phyloP scores from a whole-genome alignment of 2,797 vertebrate genomes.

The Australoheros facetus region DNA sequence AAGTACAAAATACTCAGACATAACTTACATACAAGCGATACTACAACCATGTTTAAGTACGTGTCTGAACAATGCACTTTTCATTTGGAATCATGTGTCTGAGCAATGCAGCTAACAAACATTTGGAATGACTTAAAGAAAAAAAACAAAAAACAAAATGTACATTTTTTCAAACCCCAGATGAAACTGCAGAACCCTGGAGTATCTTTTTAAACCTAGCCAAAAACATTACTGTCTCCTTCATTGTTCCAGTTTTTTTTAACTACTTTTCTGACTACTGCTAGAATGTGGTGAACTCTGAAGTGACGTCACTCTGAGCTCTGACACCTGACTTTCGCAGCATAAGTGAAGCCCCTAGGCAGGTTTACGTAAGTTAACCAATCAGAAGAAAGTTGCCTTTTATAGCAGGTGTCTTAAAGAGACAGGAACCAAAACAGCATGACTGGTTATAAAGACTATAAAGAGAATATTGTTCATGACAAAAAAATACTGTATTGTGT shows the following conservation, averaged over 20 bases:
- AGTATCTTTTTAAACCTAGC: constrained; percentile 82
- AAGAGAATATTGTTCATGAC: background rate
- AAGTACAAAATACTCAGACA: constrained; percentile 96
- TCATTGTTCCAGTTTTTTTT: constrained; percentile 95
- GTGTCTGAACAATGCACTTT: constrained; percentile 91
- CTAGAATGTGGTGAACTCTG: background rate
- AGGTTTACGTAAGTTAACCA: background rate
- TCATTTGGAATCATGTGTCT: constrained; percentile 87
- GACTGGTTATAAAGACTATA: background rate
- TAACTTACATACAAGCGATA: constrained; percentile 98
- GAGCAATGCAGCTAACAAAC: constrained; percentile 89
- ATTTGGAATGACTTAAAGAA: constrained; percentile 95
- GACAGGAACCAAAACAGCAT: background rate
- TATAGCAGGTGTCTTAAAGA: background rate
- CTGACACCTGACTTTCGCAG: background rate
- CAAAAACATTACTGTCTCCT: constrained; percentile 89
- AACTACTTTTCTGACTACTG: constrained; percentile 18
- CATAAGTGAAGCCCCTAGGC: too few relatives aligned
- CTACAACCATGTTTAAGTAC: constrained; percentile 89
- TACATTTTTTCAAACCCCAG: constrained; percentile 89
- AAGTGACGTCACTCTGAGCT: background rate
- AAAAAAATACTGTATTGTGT: background rate
- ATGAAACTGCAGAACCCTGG: constrained; percentile 91
- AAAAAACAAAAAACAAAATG: constrained; percentile 72
- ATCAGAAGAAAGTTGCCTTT: background rate